Base-by-base conservation (phyloP, 2,888 invertebrate genomes). In the Neoaliturus tenellus region DNA sequence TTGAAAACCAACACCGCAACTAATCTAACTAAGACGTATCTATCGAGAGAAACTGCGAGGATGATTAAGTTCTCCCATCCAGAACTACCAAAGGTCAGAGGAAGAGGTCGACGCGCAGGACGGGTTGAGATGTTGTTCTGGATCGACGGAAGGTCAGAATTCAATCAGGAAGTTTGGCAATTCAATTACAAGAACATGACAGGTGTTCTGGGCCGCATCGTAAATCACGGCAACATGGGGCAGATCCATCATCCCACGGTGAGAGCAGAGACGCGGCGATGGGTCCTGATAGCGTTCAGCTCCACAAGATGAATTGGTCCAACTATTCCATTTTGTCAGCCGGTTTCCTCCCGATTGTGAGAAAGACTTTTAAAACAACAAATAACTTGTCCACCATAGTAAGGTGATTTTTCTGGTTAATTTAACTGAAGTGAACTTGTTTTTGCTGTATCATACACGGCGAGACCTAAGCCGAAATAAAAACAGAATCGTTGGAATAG, bases 91-190 rank as follows among this genome's bases (percentile, higher is more conserved):
- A 69, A 69, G 69, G 69, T 69, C 39, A 69, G 4, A 28, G 2
- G n/a, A 4, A 67, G 28, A 67, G 67, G 67, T 51, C 51, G 51
- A 23, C 51, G 51, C 51, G 62, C 31, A 8, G n/a, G 1, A 3
- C 5, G 1, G 48, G 39, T 75, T 75, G 73, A 75, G 73, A 75
- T 44, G 73, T 75, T 62, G 62, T 28, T 20, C 48, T 28, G 78
- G 78, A 44, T 20, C 78, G 33, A 51, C 28, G 51, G 33, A 55
- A 78, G 51, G 51, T 78, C 55, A 55, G 35, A 55, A 78, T 78
- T 78, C 78, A 78, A 78, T 78, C 78, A 78, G 78, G 78, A 78
- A 78, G 78, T 78, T 78, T 78, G 78, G 78, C 78, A 78, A 78
- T 78, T 78, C 78, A 78, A 78, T 78, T 78, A 51, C 78, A 33